Base-by-base conservation (phyloP, 2,888 invertebrate genomes). In the Pollenia griseotomentosa region DNA sequence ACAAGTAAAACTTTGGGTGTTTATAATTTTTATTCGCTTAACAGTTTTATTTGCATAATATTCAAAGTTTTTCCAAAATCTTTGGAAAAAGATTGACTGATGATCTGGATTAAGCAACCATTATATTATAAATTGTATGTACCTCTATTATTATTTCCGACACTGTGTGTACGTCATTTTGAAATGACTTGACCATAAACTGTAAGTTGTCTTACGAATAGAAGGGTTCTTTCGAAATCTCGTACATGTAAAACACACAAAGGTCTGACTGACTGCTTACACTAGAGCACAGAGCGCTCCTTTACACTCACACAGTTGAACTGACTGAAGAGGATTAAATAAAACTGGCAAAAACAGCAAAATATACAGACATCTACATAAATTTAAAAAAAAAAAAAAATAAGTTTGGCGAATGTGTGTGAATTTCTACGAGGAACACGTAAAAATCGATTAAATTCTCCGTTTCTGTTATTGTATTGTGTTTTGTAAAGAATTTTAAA, bases 401-500 rank as follows among this genome's bases (percentile, higher is more conserved):
- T 6, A n/a, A 9, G 33, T 51, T 46, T 70, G 42, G 63, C 16
- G 23, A 42, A 16, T 55, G 33, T n/a, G 19, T 55, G 4, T 55
- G 33, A 42, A 53, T 44, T 1, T 11, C 44, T 63, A 63, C 40
- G 7, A 66, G 57, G 40, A 66, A 12, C 48, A 63, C 55, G 57
- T 55, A 57, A 83, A 83, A 83, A 83, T 83, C 83, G 78, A 83
- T 83, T 83, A 57, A 65, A 44, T 75, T 42, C n/a, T 61, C 5
- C n/a, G 40, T 73, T 73, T 33, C 40, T 80, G 12, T 66, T 44
- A 57, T 33, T 33, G 33, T 6, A 33, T 59, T 74, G 53, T 57
- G 40, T 48, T 70, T 73, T 46, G 46, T 66, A 42, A 19, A 55
- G 14, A 65, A 33, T 51, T 46, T 16, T 63, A 80, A 80, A 16